Evolutionary conservation across 92 coral and sea anemone species (phyloP).

Genomic region (Heteractis magnifica): DNA sequence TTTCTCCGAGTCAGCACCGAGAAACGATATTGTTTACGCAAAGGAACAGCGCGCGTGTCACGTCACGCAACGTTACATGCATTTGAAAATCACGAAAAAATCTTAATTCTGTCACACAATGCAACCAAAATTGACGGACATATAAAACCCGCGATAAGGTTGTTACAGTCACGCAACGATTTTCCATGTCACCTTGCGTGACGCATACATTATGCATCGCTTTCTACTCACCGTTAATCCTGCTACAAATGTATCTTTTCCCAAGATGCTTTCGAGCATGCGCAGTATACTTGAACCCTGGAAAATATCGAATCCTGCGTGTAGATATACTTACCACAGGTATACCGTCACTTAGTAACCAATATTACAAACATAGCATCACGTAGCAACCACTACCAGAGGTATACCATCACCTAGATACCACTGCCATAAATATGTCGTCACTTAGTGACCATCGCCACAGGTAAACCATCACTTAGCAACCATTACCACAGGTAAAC

Average conservation of each 20-base stretch:
- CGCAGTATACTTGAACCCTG: constrained; percentile 79
- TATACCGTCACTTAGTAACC: not conserved
- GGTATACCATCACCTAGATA: not conserved
- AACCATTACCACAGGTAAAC: not conserved
- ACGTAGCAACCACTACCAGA: not conserved
- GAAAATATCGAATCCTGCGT: not conserved
- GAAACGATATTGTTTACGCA: too few species aligned
- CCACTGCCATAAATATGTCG: not conserved
- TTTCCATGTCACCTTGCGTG: not conserved
- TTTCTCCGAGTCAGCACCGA: too few species aligned
- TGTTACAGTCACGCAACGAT: not conserved
- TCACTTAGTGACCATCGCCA: not conserved
- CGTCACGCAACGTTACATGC: not conserved
- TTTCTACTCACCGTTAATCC: constrained; percentile 66
- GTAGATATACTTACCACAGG: not conserved
- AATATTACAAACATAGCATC: not conserved
- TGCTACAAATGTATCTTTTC: constrained; percentile 42
- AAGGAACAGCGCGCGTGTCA: not conserved
- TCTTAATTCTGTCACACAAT: not conserved
- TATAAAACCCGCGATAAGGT: too few species aligned
- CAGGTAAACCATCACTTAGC: not conserved
- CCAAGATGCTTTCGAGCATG: constrained; percentile 69
- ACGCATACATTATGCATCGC: too few species aligned
- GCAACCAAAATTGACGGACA: too few species aligned
- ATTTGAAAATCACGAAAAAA: not conserved